A percentile compares a stretch with the other conserved stretches of the same genome.
Evolutionary conservation across 2,113 vertebrate genomes (phyloP).

Genomic region (Bettongia penicillata): DNA sequence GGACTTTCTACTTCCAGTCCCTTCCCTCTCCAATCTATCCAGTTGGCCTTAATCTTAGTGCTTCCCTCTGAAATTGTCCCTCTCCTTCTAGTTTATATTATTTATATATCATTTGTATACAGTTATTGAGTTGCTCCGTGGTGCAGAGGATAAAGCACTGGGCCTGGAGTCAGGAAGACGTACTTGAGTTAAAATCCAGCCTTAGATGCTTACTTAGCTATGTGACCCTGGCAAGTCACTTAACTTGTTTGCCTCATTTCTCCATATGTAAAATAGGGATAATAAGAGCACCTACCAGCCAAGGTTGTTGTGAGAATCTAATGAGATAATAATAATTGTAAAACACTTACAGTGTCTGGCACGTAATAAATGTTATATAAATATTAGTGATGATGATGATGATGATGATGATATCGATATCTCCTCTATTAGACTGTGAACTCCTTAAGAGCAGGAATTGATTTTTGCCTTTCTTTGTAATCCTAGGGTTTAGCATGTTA

Average conservation of each 20-base stretch:
- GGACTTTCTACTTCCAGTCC: background rate
- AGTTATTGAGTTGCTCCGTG: too few species aligned
- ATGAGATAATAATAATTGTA: background rate
- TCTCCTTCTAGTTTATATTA: too few species aligned
- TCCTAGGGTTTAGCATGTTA: background rate
- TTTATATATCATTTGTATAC: too few species aligned
- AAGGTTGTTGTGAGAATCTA: background rate
- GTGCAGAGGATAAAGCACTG: too few species aligned
- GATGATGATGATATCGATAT: background rate
- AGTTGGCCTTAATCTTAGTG: background rate
- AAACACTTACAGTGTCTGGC: background rate
- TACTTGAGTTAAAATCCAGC: background rate
- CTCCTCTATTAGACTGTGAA: background rate
- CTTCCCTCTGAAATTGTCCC: too few species aligned
- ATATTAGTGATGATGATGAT: background rate
- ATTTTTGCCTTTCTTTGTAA: too few species aligned
- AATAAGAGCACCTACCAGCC: background rate
- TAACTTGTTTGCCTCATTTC: background rate
- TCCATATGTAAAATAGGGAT: background rate
- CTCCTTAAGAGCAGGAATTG: background rate
- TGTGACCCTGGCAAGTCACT: background rate
- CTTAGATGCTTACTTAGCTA: background rate
- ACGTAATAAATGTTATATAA: background rate
- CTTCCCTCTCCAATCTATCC: background rate
- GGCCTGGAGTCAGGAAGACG: too few species aligned